These are phyloP conservation scores for Pseudocheirus occidentalis DNA, from an alignment of 2,797 vertebrate species.

Conservation along the genomic window DNA sequence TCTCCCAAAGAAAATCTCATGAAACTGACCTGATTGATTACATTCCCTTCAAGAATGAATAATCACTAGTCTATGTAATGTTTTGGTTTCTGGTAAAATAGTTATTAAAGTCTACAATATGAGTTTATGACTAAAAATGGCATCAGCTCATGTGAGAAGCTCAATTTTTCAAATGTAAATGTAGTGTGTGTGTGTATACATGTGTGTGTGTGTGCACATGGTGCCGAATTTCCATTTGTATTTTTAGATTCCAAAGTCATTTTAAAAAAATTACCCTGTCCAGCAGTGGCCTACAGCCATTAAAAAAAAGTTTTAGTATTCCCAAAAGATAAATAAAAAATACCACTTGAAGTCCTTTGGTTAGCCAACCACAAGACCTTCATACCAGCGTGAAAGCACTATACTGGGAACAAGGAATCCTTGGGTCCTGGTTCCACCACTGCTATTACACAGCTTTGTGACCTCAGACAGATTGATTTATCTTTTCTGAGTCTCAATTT, in stretches of 20 bases:
- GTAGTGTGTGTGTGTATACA: background rate
- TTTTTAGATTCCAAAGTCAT: background rate
- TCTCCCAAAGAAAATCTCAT: background rate
- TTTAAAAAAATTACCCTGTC: background rate
- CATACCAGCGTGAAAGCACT: background rate
- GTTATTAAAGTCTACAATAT: background rate
- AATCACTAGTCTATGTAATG: background rate
- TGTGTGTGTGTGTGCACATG: background rate
- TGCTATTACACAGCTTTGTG: background rate
- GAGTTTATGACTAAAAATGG: background rate
- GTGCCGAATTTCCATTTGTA: constrained; percentile 22
- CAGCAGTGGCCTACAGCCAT: background rate
- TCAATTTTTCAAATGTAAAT: background rate
- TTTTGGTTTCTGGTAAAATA: background rate
- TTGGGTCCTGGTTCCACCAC: background rate
- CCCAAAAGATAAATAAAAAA: constrained; percentile 30
- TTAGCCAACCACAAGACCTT: constrained; percentile 5
- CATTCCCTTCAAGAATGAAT: background rate
- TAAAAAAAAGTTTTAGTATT: background rate
- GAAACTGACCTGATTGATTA: background rate
- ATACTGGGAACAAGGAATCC: background rate
- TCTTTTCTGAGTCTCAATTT: background rate
- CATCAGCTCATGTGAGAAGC: background rate
- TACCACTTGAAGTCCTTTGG: background rate
- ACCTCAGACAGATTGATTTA: background rate